Conservation (phyloP, 2,113 vertebrate species). For the Labeo catla region DNA sequence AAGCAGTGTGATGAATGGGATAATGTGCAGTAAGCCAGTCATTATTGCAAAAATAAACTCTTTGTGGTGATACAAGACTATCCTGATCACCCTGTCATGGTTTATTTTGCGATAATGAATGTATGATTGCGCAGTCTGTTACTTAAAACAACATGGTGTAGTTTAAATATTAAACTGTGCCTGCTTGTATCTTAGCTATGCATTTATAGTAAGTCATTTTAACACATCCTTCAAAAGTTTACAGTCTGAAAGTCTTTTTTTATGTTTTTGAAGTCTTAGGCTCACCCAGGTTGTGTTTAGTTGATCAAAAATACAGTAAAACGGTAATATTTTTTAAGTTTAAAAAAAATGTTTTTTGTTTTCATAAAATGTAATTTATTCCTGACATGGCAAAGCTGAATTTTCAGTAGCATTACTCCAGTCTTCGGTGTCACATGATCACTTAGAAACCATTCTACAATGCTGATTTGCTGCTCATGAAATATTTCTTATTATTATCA, state of each 20-base stretch:
- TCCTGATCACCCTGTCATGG: neutral
- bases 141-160: neutral
- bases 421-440: neutral
- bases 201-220: neutral
- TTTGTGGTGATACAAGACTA: neutral
- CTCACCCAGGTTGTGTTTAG: neutral
- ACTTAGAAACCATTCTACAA: neutral
- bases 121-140: neutral
- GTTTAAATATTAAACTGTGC: neutral
- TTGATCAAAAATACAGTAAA: neutral
- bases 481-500: too few relatives aligned
- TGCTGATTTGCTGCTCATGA: neutral
- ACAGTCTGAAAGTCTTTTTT: neutral
- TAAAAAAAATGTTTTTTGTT: neutral
- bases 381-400: neutral
- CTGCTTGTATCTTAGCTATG: neutral
- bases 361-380: neutral
- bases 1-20: neutral
- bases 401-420: neutral
- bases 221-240: neutral
- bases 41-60: neutral
- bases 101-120: neutral
- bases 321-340: neutral
- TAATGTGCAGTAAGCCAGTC: neutral
- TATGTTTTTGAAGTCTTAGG: neutral